Base-by-base conservation (phyloP, 1,140 invertebrate species). In the Limonius californicus region DNA sequence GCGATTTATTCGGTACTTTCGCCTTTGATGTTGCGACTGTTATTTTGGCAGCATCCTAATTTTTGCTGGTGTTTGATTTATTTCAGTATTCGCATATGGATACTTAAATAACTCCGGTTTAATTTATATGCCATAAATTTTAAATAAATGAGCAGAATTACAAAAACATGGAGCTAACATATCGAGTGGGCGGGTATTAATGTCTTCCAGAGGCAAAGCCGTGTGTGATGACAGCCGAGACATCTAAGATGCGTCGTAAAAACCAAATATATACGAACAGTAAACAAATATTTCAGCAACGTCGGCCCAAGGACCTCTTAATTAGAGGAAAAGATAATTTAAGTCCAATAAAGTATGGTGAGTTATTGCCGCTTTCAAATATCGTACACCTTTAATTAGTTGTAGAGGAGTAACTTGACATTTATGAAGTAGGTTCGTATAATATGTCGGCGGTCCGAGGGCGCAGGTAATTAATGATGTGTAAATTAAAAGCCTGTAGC, bases 401-500 rank as follows among this genome's bases (percentile, higher is more conserved):
- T 63, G 66, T 68, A 62, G 59, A 61, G 65, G 64, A 68, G 62
- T 61, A 39, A 58, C 45, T 57, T 67, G 67, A 68, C 68, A 66
- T 70, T 71, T 68, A 68, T 71, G 68, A 71, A 71, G 67, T 64
- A 64, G 67, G 63, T 62, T 60, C 59, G 58, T 67, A 62, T 63
- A 60, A 61, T 66, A 68, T 57, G 68, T 69, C 68, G 68, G 62
- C 63, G 59, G 53, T 66, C 57, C 60, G 55, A 62, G 61, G 61
- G 59, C 54, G 61, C 61, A 50, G 23, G 67, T 72, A 69, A 72
- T 72, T 72, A 72, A 72, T 72, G 70, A 70, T 61, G 69, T 72
- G 70, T 72, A 72, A 72, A 72, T 72, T 72, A 72, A 72, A 70
- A 70, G 70, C 65, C 69, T 69, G 62, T 68, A 67, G 70, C 65